Evolutionary conservation across 1,140 invertebrate species (phyloP), one percentile per base, ranked within the genome.

Genomic region (Homalodisca vitripennis): DNA sequence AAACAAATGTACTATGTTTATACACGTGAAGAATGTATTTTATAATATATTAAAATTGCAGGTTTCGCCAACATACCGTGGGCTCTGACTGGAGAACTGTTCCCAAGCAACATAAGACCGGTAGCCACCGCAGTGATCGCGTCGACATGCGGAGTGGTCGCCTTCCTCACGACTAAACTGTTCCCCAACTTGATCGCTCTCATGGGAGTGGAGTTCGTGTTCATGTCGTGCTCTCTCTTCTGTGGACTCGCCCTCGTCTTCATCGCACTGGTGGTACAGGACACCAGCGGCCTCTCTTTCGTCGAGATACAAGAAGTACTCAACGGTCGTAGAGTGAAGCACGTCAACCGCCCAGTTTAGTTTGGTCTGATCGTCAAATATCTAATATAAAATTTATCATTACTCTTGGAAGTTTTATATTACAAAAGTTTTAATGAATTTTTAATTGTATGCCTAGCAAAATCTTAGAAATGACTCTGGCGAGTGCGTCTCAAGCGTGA

Each of bases 31-130:
- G n/a, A n/a, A n/a, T n/a, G n/a, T n/a, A n/a, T n/a, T n/a, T n/a
- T n/a, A n/a, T n/a, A n/a, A n/a, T n/a, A n/a, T n/a, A n/a, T n/a
- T n/a, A n/a, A n/a, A n/a, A 3, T n/a, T 20, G n/a, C 48, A 51
- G 48, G 48, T 3, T 51, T 51, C 14, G 48, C 48, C 3, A 51
- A 51, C n/a, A 51, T 51, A 3, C 48, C 48, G 14, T 51, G 48
- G 48, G 48, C 48, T n/a, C 3, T 51, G 48, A 20, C 48, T 20
- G 48, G 48, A 51, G 48, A 51, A 20, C n/a, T 51, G n/a, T 51
- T 51, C 48, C 48, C 48, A 20, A 51, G n/a, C 48, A 51, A 51
- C n/a, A 20, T 51, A 14, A 51, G 22, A 22, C 22, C 48, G 3
- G 3, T 3, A 3, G 48, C 48, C n/a, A 51, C 48, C 3, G n/a